Evolutionary conservation across 2,113 vertebrate species (phyloP).

Genomic region (Atlantisia rogersi): DNA sequence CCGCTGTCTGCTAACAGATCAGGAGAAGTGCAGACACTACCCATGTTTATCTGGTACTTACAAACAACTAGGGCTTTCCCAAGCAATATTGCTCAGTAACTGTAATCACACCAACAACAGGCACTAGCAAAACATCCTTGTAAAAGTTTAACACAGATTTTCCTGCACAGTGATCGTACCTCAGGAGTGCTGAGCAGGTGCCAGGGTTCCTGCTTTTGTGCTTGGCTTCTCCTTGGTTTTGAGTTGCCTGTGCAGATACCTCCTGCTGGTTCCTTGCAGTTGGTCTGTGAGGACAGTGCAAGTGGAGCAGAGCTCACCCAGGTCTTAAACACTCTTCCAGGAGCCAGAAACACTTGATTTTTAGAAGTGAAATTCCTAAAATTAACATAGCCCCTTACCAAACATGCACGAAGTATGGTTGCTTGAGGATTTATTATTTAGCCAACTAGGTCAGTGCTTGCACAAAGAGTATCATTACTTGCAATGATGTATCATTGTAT

Average conservation of each 20-base stretch:
- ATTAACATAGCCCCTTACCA: background rate
- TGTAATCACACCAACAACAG: background rate
- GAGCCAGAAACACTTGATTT: background rate
- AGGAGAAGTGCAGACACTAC: background rate
- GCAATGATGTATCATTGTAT: background rate
- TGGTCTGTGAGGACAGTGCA: background rate
- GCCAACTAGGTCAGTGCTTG: background rate
- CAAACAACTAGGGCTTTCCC: background rate
- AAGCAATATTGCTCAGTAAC: background rate
- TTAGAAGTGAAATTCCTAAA: background rate
- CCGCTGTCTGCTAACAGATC: background rate
- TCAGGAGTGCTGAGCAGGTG: background rate
- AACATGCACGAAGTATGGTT: background rate
- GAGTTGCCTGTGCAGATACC: fast-evolving
- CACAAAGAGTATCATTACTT: background rate
- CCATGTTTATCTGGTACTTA: background rate
- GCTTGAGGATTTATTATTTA: background rate
- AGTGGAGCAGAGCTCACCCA: background rate
- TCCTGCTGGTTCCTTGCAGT: background rate
- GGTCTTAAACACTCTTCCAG: background rate
- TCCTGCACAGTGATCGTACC: fast-evolving
- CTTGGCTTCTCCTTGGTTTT: background rate
- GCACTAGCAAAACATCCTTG: background rate
- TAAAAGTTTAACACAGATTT: background rate
- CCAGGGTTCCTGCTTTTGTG: background rate